Percentiles rank a stretch among this genome's conserved stretches.
Evolutionary conservation across 2,888 invertebrate species (phyloP).

Genomic region (Orthosia incerta): DNA sequence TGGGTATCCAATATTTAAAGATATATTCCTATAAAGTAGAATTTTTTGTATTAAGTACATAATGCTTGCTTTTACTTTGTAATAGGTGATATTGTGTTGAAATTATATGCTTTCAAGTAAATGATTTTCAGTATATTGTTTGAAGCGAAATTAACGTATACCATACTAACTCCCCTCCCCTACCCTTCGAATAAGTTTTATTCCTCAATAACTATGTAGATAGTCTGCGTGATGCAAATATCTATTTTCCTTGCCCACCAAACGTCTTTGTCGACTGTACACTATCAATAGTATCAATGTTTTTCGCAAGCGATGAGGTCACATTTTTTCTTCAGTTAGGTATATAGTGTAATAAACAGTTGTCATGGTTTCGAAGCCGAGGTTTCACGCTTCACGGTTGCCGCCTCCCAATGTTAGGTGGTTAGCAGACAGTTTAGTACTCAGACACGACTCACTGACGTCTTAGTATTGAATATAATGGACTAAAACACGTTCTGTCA

Average conservation of each 20-base stretch:
- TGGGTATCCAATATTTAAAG: background rate
- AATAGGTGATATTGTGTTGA: no score
- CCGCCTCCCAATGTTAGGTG: constrained; percentile 66
- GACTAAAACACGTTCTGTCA: constrained; percentile 25
- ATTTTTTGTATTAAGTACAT: no score
- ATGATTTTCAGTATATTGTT: no score
- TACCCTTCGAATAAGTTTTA: no score
- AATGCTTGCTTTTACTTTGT: no score
- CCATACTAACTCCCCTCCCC: no score
- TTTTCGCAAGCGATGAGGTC: constrained; percentile 66
- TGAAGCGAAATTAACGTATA: no score
- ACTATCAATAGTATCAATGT: constrained; percentile 32
- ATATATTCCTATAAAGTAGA: background rate
- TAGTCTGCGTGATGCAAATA: background rate
- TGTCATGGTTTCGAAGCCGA: constrained; percentile 69
- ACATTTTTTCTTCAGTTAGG: constrained; percentile 60
- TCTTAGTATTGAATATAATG: constrained; percentile 30
- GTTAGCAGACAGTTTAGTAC: constrained; percentile 40
- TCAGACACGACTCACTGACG: constrained; percentile 44
- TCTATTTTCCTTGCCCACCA: background rate
- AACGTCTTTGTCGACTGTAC: constrained; percentile 3
- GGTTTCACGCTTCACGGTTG: constrained; percentile 72
- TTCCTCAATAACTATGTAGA: no score
- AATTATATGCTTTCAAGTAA: no score
- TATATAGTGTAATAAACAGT: constrained; percentile 64